A percentile compares a stretch with the other conserved stretches of the same genome.
phyloP scores from a whole-genome alignment of 2,113 vertebrate genomes.

The Sapayoa aenigma region DNA sequence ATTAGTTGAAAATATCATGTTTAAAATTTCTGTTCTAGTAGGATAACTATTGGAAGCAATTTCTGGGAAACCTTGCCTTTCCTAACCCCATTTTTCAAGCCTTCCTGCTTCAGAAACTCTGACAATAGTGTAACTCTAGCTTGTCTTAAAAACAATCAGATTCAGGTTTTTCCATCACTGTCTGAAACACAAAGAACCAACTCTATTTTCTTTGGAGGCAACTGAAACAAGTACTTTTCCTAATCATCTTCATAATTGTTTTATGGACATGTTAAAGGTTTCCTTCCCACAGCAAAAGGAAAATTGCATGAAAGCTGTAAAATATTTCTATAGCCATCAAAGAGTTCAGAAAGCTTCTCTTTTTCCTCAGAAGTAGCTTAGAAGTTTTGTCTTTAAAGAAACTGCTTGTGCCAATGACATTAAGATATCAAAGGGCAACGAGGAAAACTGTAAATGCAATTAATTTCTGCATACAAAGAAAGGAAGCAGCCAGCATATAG shows the following conservation, averaged over 20 bases:
- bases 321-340: constrained; percentile 55
- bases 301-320: constrained; percentile 42
- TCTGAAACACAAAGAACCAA: constrained; percentile 42
- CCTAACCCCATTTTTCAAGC: constrained; percentile 4
- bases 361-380: constrained; percentile 55
- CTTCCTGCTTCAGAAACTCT: constrained; percentile 41
- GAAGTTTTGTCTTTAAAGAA: constrained; percentile 57
- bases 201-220: constrained; percentile 65
- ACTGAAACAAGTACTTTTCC: constrained; percentile 56
- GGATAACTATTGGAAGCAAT: not conserved
- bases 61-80: not conserved
- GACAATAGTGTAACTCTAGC: constrained; percentile 4
- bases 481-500: constrained; percentile 40
- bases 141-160: constrained; percentile 32
- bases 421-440: constrained; percentile 30
- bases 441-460: constrained; percentile 41
- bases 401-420: not conserved
- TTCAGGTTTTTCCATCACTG: constrained; percentile 32
- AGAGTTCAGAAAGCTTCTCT: constrained; percentile 18
- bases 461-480: constrained; percentile 49
- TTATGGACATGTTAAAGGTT: constrained; percentile 30
- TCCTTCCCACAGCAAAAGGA: constrained; percentile 20
- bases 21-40: not conserved
- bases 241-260: constrained; percentile 40
- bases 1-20: not conserved